phyloP scores from a whole-genome alignment of 2,888 invertebrate genomes.

The Caradrina clavipalpis region DNA sequence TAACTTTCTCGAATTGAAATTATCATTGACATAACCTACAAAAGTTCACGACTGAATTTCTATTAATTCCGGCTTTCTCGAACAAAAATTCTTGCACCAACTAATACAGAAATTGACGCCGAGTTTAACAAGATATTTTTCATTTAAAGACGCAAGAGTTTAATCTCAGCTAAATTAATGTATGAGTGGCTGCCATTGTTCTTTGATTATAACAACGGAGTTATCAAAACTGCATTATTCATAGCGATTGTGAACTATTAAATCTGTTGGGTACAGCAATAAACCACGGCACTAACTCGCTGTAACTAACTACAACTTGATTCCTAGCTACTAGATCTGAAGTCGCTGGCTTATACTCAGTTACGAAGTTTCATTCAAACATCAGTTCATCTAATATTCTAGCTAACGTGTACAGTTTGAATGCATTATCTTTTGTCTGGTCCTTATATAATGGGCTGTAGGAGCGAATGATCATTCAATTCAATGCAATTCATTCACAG shows the following conservation, averaged over 20 bases:
- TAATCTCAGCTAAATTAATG: too few species aligned
- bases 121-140: too few species aligned
- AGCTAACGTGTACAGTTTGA: slow-evolving; percentile 14
- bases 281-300: slow-evolving; percentile 73
- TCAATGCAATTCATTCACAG: too few species aligned
- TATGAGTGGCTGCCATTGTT: too few species aligned
- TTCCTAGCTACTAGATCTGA: slow-evolving; percentile 71
- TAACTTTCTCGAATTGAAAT: too few species aligned
- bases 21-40: too few species aligned
- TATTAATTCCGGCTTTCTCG: too few species aligned
- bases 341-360: slow-evolving; percentile 70
- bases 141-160: too few species aligned
- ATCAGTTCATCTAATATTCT: slow-evolving; percentile 56
- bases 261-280: slow-evolving; percentile 78
- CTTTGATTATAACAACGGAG: slow-evolving; percentile 41
- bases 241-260: slow-evolving; percentile 69
- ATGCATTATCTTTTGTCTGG: not conserved
- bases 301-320: slow-evolving; percentile 79
- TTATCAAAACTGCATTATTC: slow-evolving; percentile 63
- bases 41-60: too few species aligned
- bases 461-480: not conserved
- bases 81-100: too few species aligned
- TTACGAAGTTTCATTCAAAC: slow-evolving; percentile 72
- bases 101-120: too few species aligned
- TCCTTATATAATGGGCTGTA: not conserved